Conservation (phyloP, 2,113 vertebrate species). For the Hyperopisus bebe region DNA sequence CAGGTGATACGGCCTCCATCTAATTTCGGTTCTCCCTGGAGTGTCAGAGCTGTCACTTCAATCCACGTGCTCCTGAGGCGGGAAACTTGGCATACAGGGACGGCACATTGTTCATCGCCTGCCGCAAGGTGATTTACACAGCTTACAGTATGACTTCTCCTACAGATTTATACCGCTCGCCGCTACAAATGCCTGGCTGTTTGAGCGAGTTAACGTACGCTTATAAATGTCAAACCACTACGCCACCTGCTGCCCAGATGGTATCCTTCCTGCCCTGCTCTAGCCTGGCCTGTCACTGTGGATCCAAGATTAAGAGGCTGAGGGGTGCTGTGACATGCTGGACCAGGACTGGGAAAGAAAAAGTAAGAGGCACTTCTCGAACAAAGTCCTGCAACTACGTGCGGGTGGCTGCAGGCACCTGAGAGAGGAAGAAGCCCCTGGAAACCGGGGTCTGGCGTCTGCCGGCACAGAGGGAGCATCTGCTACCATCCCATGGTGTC, state of each 20-base stretch:
- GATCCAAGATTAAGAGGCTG: not conserved
- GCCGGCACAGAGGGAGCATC: not conserved
- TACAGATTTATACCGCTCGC: not conserved
- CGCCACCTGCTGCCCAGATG: not conserved
- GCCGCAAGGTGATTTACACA: not conserved
- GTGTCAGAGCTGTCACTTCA: not conserved
- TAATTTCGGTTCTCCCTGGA: not conserved
- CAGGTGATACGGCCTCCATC: not conserved
- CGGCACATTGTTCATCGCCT: not conserved
- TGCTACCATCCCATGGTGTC: not conserved
- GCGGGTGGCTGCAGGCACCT: not conserved
- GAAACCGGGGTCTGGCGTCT: not conserved
- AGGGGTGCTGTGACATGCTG: not conserved
- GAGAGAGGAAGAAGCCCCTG: not conserved
- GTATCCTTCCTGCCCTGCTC: not conserved
- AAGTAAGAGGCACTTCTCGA: not conserved
- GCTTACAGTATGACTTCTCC: not conserved
- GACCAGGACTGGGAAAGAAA: not conserved
- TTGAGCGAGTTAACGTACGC: not conserved
- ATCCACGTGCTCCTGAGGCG: not conserved
- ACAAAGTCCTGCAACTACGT: not conserved
- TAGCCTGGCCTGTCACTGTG: not conserved
- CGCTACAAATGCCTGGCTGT: not conserved
- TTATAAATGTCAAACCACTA: not conserved
- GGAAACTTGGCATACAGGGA: not conserved